Evolutionary conservation across 23 tunicate species (phyloP).

Genomic region (Ascidia mentula): DNA sequence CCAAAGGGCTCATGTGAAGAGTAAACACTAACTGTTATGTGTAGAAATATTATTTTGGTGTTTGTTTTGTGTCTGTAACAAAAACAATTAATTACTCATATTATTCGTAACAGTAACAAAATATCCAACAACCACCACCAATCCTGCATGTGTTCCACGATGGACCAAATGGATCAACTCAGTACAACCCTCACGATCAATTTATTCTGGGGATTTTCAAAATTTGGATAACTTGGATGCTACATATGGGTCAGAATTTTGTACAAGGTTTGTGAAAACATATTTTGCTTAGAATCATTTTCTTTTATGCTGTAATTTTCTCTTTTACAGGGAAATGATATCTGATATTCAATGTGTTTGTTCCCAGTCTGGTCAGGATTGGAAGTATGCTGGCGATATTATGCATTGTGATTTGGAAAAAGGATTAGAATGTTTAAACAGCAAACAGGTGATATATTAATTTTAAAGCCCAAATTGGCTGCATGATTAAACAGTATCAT

Average conservation of each 20-base stretch:
- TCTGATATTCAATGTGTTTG: slow-evolving; percentile 24
- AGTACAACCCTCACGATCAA: not conserved
- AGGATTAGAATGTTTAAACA: slow-evolving; percentile 12
- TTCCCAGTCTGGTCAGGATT: slow-evolving; percentile 1
- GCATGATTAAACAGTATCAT: not conserved
- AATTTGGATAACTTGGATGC: not conserved
- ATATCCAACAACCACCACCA: slow-evolving; percentile 8
- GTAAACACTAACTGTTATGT: too few species aligned
- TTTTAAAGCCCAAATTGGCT: not conserved
- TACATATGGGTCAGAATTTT: slow-evolving; percentile 5
- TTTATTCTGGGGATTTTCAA: slow-evolving; percentile 6
- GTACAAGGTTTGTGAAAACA: not conserved
- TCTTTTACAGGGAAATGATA: slow-evolving; percentile 2
- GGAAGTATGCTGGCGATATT: slow-evolving; percentile 13
- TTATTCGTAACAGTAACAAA: not conserved
- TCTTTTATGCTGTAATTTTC: not conserved
- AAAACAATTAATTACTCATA: too few species aligned
- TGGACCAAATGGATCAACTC: slow-evolving; percentile 19
- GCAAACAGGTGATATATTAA: slow-evolving; percentile 4
- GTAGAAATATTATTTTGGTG: too few species aligned
- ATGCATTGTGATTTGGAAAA: slow-evolving; percentile 9
- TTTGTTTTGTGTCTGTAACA: too few species aligned
- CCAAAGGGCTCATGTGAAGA: too few species aligned
- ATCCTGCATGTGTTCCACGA: not conserved
- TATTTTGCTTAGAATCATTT: not conserved